A percentile compares a stretch with the other conserved stretches of the same genome.
Conservation (phyloP, 2,797 vertebrate species). For the Anguilla obscura region DNA sequence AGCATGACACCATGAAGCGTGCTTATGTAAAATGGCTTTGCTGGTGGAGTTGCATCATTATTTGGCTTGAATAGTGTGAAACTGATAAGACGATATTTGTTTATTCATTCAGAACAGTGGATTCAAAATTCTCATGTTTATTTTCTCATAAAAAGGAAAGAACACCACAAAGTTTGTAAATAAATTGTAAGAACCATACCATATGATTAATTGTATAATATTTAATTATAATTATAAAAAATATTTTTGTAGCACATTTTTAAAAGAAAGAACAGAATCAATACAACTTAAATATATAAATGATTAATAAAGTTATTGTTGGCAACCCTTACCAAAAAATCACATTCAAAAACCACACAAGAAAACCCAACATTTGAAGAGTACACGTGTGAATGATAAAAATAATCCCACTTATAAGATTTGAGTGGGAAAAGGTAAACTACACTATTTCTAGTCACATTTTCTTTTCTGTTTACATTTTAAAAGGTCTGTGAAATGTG, state of each 20-base stretch:
- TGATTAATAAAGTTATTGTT: not conserved
- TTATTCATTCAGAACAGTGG: slow-evolving; percentile 15
- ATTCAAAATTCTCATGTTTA: slow-evolving; percentile 11
- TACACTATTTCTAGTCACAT: too few species aligned
- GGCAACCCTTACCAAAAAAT: too few species aligned
- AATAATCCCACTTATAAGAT: too few species aligned
- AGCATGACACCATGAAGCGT: slow-evolving; percentile 23
- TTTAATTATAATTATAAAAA: not conserved
- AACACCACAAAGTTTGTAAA: not conserved
- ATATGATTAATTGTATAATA: not conserved
- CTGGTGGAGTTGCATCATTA: slow-evolving; percentile 20
- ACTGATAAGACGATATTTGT: not conserved
- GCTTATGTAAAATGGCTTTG: slow-evolving; percentile 23
- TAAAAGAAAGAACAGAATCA: not conserved
- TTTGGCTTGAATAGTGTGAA: slow-evolving; percentile 5
- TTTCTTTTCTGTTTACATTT: too few species aligned
- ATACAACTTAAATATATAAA: not conserved
- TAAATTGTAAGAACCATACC: not conserved
- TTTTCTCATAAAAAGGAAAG: not conserved
- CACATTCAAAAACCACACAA: too few species aligned
- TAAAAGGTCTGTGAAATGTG: too few species aligned
- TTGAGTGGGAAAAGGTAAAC: too few species aligned
- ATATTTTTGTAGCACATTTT: not conserved
- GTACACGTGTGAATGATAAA: too few species aligned
- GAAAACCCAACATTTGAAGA: too few species aligned